A percentile compares a stretch with the other conserved stretches of the same genome.
Conservation (phyloP, 1,140 invertebrate genomes). For the Dinothrombium tinctorium region DNA sequence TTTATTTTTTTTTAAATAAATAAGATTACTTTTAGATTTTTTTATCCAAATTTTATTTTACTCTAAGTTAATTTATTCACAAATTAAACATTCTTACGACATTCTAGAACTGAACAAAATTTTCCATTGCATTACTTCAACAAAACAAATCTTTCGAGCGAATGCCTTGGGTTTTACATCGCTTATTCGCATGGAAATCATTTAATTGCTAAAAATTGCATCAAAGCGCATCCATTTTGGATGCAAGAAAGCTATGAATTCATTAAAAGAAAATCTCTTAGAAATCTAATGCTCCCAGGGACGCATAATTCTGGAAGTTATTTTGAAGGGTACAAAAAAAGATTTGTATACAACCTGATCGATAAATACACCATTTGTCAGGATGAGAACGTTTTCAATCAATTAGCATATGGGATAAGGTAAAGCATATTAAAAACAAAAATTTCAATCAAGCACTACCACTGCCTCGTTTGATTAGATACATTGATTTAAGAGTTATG, state of each 20-base stretch:
- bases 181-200: neutral
- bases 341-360: neutral
- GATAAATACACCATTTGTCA: slow-evolving; percentile 11
- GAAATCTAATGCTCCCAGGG: slow-evolving; percentile 33
- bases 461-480: slow-evolving; percentile 10
- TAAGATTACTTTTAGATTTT: too few relatives aligned
- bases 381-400: slow-evolving; percentile 19
- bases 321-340: slow-evolving; percentile 18
- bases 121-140: too few relatives aligned
- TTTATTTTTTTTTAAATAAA: too few relatives aligned
- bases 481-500: slow-evolving; percentile 19
- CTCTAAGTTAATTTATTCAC: too few relatives aligned
- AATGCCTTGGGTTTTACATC: neutral
- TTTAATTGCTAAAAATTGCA: slow-evolving; percentile 28
- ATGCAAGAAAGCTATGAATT: slow-evolving; percentile 28
- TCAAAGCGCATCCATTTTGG: slow-evolving; percentile 37
- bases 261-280: slow-evolving; percentile 22
- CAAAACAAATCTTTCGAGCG: too few relatives aligned
- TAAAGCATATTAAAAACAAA: too few relatives aligned
- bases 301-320: slow-evolving; percentile 37
- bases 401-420: slow-evolving; percentile 18
- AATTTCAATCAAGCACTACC: too few relatives aligned
- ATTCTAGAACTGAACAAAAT: too few relatives aligned
- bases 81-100: too few relatives aligned
- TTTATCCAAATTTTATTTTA: too few relatives aligned